phyloP scores from a whole-genome alignment of 2,888 invertebrate genomes.

The Parnassius glacialis region DNA sequence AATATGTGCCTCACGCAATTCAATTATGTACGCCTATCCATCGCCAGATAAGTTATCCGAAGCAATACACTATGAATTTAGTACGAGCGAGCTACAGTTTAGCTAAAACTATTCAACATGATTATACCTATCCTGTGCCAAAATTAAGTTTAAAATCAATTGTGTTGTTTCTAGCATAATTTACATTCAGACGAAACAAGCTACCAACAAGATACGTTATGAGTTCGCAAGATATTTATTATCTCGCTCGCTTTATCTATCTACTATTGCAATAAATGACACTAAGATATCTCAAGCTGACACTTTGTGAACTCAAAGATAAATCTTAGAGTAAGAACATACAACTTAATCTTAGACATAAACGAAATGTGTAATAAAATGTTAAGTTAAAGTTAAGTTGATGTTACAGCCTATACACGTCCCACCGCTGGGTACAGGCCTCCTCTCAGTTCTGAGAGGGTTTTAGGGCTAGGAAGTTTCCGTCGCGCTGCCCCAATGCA shows the following conservation, averaged over 20 bases:
- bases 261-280: conserved; percentile 30
- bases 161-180: conserved; percentile 39
- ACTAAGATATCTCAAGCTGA: conserved; percentile 23
- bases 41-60: conserved; percentile 70
- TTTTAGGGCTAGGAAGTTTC: no score
- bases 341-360: no score
- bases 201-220: conserved; percentile 28
- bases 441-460: no score
- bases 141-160: conserved; percentile 65
- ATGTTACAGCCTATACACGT: no score
- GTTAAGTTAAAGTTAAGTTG: no score
- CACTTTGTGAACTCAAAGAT: conserved; percentile 20
- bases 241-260: no score
- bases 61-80: conserved; percentile 70
- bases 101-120: conserved; percentile 58
- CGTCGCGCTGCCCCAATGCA: no score
- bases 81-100: conserved; percentile 58
- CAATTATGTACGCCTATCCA: conserved; percentile 73
- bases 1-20: no score
- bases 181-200: conserved; percentile 24
- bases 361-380: no score
- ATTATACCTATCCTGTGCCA: conserved; percentile 49
- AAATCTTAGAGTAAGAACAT: not conserved
- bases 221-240: conserved; percentile 30
- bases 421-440: no score